Percentiles rank a stretch among this genome's conserved stretches.
Evolutionary conservation across 2,888 invertebrate species (phyloP).

Genomic region (Ectobius pallidus): DNA sequence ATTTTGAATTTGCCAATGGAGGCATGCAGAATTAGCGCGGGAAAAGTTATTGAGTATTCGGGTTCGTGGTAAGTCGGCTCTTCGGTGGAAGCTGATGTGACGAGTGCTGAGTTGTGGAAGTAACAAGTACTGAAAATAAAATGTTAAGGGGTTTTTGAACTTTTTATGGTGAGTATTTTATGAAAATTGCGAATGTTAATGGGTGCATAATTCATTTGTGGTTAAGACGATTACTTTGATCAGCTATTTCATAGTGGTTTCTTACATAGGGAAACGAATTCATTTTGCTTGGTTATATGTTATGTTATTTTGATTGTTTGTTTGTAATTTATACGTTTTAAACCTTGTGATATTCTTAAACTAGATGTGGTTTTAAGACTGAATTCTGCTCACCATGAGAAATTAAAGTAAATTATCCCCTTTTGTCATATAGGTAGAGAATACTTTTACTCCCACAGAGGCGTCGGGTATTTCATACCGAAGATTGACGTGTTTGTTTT

Average conservation of each 20-base stretch:
- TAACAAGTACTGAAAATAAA: neutral
- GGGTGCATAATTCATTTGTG: neutral
- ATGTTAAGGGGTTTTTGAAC: neutral
- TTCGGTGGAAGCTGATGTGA: neutral
- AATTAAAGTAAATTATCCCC: too few species aligned
- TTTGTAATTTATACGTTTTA: too few species aligned
- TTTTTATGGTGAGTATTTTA: neutral
- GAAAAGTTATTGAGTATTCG: conserved; percentile 37
- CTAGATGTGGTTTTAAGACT: too few species aligned
- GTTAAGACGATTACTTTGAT: neutral
- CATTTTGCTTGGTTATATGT: neutral
- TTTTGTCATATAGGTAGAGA: too few species aligned
- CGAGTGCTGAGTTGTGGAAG: neutral
- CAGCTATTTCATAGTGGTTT: too few species aligned
- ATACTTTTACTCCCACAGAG: too few species aligned
- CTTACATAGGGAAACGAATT: too few species aligned
- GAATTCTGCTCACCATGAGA: too few species aligned
- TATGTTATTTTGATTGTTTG: neutral
- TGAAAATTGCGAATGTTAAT: neutral
- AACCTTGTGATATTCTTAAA: too few species aligned
- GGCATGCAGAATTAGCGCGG: conserved; percentile 38
- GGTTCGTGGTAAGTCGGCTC: neutral
- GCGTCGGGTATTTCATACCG: too few species aligned
- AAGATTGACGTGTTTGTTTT: too few species aligned
- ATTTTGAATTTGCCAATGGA: conserved; percentile 37